Evolutionary conservation across 2,888 invertebrate genomes (phyloP), one percentile per base, ranked within the genome.

Genomic region (Ametastegia equiseti): DNA sequence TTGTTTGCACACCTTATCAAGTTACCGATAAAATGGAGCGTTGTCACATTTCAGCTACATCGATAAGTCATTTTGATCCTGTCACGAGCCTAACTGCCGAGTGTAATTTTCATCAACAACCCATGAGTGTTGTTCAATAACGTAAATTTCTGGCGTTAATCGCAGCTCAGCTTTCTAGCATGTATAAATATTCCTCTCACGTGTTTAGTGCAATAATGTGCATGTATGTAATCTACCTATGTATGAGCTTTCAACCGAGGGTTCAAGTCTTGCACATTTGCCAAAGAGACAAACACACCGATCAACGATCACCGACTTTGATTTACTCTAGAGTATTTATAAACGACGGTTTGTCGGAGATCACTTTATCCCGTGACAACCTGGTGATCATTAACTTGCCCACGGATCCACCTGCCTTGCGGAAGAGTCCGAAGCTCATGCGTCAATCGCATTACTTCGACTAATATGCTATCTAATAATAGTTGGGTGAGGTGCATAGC

Each of bases 351-450:
- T 15, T 19, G 33, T 54, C n/a, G 3, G n/a, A 9, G n/a, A 75
- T 50, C 36, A 36, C 19, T 75, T 54, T 27, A 54, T 75, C 75
- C 54, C 75, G 75, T 75, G 75, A 75, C 54, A 54, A 36, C 19
- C 19, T 33, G 75, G 36, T 27, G 54, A 54, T 54, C 54, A 54
- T 75, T 71, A 54, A 50, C 54, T 75, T 54, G 30, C 19, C 19
- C 2, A 27, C 33, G n/a, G n/a, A 50, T 75, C 54, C 75, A 75
- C 54, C 50, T 54, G 75, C 54, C 75, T 75, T 71, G 71, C 71
- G 30, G 47, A 45, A 71, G 42, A 45, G 27, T 71, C 65, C 33
- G n/a, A 67, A n/a, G 13, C 71, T 45, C 30, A 71, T 71, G 42
- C 71, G 71, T 47, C 45, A 45, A 71, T 30, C 71, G 71, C 15